Evolutionary conservation across 2,113 vertebrate genomes (phyloP).

Genomic region (Caranx ignobilis): DNA sequence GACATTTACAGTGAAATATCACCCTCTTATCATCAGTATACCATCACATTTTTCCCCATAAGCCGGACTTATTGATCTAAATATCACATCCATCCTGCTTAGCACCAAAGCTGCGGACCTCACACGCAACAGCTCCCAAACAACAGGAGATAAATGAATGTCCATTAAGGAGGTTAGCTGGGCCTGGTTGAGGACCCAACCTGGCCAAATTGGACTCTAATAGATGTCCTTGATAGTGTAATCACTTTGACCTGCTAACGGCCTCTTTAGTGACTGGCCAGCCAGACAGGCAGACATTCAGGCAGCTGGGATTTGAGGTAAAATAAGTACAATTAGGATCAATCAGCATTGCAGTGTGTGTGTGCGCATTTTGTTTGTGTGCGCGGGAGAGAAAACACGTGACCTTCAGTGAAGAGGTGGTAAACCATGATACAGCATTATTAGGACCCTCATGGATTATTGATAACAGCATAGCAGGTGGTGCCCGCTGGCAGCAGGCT

Average conservation of each 20-base stretch:
- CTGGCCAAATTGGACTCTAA: slow-evolving; percentile 79
- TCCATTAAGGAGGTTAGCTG: slow-evolving; percentile 73
- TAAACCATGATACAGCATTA: slow-evolving; percentile 64
- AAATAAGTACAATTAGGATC: slow-evolving; percentile 68
- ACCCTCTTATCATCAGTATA: slow-evolving; percentile 71
- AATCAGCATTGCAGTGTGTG: slow-evolving; percentile 49
- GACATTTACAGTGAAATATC: slow-evolving; percentile 81
- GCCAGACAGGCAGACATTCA: slow-evolving; percentile 18
- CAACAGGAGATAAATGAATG: slow-evolving; percentile 75
- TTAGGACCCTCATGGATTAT: slow-evolving; percentile 68
- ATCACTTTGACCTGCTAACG: slow-evolving; percentile 76
- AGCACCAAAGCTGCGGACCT: slow-evolving; percentile 59
- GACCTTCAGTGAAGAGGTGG: slow-evolving; percentile 56
- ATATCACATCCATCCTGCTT: slow-evolving; percentile 80
- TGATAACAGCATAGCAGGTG: slow-evolving; percentile 67
- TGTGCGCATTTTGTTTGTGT: slow-evolving; percentile 9
- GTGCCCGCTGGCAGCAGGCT: slow-evolving; percentile 40
- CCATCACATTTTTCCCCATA: slow-evolving; percentile 71
- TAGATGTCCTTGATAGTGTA: slow-evolving; percentile 81
- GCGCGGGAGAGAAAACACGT: slow-evolving; percentile 24
- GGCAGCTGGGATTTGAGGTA: slow-evolving; percentile 57
- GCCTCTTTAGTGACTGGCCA: slow-evolving; percentile 44
- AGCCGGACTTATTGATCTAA: slow-evolving; percentile 75
- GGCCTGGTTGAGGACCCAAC: slow-evolving; percentile 70
- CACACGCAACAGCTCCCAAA: slow-evolving; percentile 67